Evolutionary conservation across 1,140 invertebrate species (phyloP).

Genomic region (Ceratoteleas bidentatus): DNA sequence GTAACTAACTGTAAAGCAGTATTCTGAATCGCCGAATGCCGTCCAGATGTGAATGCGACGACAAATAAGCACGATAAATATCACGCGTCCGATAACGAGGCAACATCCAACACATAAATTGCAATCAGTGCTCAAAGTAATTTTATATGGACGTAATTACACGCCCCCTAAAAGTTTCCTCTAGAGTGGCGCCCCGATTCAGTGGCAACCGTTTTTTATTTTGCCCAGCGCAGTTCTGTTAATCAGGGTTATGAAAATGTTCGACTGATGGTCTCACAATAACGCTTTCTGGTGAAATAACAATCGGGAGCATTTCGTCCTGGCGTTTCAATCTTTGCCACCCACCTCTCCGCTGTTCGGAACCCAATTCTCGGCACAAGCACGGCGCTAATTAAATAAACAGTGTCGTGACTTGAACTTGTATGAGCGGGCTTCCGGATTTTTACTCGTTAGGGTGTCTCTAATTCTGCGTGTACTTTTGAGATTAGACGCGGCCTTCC

Average conservation of each 20-base stretch:
- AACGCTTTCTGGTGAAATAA: conserved; percentile 73
- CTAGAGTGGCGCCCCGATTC: conserved; percentile 26
- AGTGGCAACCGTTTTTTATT: conserved; percentile 31
- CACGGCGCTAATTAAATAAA: conserved; percentile 65
- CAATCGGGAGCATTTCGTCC: conserved; percentile 68
- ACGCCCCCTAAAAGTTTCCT: conserved; percentile 25
- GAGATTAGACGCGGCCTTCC: conserved; percentile 39
- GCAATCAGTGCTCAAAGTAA: conserved; percentile 12
- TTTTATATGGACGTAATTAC: conserved; percentile 34
- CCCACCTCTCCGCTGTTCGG: conserved; percentile 46
- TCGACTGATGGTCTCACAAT: conserved; percentile 61
- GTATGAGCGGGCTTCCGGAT: conserved; percentile 50
- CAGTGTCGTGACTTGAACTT: conserved; percentile 64
- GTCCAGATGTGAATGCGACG: conserved; percentile 15
- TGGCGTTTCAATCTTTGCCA: conserved; percentile 47
- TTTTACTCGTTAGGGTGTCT: conserved; percentile 61
- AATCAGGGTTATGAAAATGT: conserved; percentile 61
- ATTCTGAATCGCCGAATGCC: conserved; percentile 12
- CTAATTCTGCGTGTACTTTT: conserved; percentile 61
- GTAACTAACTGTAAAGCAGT: conserved; percentile 14
- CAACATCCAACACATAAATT: conserved; percentile 16
- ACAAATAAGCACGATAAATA: conserved; percentile 29
- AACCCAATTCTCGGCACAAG: conserved; percentile 61
- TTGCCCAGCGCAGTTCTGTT: conserved; percentile 45
- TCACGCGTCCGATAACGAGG: conserved; percentile 31